A percentile compares a stretch with the other conserved stretches of the same genome.
Evolutionary conservation across 1,140 invertebrate species (phyloP).

Genomic region (Bacillus rossius): DNA sequence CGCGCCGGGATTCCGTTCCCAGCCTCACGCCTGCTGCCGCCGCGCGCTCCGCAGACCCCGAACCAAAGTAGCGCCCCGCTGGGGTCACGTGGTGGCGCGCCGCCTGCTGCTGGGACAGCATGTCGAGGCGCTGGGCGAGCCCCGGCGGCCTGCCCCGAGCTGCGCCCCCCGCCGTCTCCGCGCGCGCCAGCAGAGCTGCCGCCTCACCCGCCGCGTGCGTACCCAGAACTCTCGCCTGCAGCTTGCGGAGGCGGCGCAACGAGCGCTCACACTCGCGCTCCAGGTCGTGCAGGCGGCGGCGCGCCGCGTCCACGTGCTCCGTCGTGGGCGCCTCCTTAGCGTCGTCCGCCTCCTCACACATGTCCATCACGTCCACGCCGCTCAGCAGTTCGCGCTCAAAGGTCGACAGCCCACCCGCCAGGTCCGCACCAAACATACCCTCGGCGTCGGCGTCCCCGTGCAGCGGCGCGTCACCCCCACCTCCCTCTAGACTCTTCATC

Average conservation of each 20-base stretch:
- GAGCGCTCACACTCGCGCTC: conserved; percentile 64
- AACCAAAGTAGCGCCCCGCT: conserved; percentile 51
- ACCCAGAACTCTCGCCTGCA: conserved; percentile 65
- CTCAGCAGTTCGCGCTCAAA: conserved; percentile 52
- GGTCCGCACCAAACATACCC: conserved; percentile 42
- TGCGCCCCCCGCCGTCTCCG: conserved; percentile 42
- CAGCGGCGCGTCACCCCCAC: conserved; percentile 5
- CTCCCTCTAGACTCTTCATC: conserved; percentile 12
- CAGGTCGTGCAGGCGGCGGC: conserved; percentile 52
- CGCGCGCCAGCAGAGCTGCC: conserved; percentile 61
- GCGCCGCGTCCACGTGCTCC: conserved; percentile 41
- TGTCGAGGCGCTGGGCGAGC: conserved; percentile 49
- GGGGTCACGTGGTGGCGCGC: conserved; percentile 11
- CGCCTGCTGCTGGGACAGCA: conserved; percentile 36
- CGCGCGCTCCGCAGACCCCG: conserved; percentile 47
- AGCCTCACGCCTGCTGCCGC: conserved; percentile 26
- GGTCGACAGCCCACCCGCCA: conserved; percentile 27
- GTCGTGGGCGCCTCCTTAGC: conserved; percentile 34
- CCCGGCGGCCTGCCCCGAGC: conserved; percentile 49
- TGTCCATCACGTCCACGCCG: conserved; percentile 51
- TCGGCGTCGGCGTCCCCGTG: conserved; percentile 1
- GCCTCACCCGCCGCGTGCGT: conserved; percentile 70
- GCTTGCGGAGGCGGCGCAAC: conserved; percentile 62
- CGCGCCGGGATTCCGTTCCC: background rate
- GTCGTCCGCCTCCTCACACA: conserved; percentile 47